Evolutionary conservation across 2,113 vertebrate species (phyloP).

Genomic region (Micromys minutus): DNA sequence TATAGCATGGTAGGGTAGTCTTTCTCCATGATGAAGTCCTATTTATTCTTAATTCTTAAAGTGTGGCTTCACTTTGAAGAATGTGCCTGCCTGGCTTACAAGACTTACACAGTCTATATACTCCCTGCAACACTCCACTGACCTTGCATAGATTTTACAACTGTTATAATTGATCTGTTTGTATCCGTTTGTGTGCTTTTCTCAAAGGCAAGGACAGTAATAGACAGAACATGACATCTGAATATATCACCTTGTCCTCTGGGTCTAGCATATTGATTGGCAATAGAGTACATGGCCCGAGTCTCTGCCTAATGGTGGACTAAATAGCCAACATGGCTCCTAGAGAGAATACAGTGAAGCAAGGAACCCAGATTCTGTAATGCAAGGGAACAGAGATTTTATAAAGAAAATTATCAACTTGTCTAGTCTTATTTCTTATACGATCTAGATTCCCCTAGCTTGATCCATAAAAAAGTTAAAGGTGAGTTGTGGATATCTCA

Average conservation of each 20-base stretch:
- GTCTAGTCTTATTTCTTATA: not conserved
- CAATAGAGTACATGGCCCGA: not conserved
- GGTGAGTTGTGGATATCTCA: accelerated
- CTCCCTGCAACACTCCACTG: not conserved
- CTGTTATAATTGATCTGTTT: not conserved
- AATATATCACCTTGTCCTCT: not conserved
- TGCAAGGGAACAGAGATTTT: not conserved
- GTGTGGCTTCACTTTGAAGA: not conserved
- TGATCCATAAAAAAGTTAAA: not conserved
- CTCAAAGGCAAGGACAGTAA: not conserved
- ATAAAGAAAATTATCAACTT: not conserved
- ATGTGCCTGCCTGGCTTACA: accelerated
- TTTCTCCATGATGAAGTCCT: not conserved
- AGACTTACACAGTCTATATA: not conserved
- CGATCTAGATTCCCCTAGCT: not conserved
- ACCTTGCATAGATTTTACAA: not conserved
- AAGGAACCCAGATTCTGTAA: not conserved
- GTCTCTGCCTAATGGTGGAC: not conserved
- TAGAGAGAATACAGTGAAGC: not conserved
- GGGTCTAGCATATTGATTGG: not conserved
- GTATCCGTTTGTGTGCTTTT: not conserved
- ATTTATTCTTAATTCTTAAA: not conserved
- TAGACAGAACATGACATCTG: not conserved
- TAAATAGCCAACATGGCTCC: not conserved
- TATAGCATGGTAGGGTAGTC: not conserved